phyloP scores from a whole-genome alignment of 1,140 invertebrate species.

The Battus philenor region DNA sequence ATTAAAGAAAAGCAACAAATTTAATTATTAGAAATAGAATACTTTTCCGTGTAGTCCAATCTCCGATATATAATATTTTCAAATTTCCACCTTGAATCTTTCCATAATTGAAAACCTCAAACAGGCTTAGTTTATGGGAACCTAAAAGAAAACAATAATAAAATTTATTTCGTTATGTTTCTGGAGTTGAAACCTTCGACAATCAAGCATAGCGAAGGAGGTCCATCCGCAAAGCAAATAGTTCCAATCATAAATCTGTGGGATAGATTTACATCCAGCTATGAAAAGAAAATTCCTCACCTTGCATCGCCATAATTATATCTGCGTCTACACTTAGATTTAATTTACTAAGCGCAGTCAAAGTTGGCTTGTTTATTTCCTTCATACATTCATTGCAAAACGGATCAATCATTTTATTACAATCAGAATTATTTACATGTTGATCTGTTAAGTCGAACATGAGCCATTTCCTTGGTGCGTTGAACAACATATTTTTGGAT shows the following conservation, averaged over 20 bases:
- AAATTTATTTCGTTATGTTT: not conserved
- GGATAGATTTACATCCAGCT: too few relatives aligned
- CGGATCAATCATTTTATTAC: not conserved
- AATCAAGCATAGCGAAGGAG: too few relatives aligned
- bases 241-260: too few relatives aligned
- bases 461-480: conserved; percentile 33
- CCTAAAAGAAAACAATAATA: conserved; percentile 5
- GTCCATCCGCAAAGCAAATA: too few relatives aligned
- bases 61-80: conserved; percentile 27
- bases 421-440: not conserved
- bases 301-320: conserved; percentile 19
- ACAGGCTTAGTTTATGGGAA: conserved; percentile 18
- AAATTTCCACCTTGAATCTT: conserved; percentile 38
- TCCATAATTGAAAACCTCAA: conserved; percentile 45
- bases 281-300: too few relatives aligned
- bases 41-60: conserved; percentile 24
- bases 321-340: conserved; percentile 36
- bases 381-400: too few relatives aligned
- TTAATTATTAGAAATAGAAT: too few relatives aligned
- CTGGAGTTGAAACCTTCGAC: too few relatives aligned
- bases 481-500: conserved; percentile 28
- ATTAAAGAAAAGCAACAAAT: too few relatives aligned
- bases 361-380: too few relatives aligned
- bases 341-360: conserved; percentile 19
- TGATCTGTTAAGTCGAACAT: conserved; percentile 18